Base-by-base conservation (phyloP, 2,113 vertebrate species). In the Galbula dea region DNA sequence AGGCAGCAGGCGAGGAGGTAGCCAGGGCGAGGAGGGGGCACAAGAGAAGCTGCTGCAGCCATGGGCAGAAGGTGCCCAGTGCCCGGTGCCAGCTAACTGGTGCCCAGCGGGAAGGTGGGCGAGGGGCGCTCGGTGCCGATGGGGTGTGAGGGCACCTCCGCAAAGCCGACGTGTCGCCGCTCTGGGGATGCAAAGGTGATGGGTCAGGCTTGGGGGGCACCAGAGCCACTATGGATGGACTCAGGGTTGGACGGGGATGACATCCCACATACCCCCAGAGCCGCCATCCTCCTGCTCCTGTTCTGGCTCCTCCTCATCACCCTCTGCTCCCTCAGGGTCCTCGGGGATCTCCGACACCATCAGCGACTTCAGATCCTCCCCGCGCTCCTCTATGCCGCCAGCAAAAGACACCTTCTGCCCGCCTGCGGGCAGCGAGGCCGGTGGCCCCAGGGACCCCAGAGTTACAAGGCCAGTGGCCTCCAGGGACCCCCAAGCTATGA, bases 391-490 rank as follows among this genome's bases (percentile, higher is more conserved):
- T 6, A 95, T 49, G 66, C 95, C 95, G 8, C 95, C 96, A 22
- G 95, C 96, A 9, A 96, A 97, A 57, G 96, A 97, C 5, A 95
- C 96, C 52, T 97, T 96, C 93, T 96, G 95, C 36, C 96, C 96
- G 16, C 95, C 96, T 96, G 88, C 0, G 26, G 66, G 29, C 75
- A 59, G 46, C 36, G 11, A 1, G 69, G 37, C 9, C 2, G 17
- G 77, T 15, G 90, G 30, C 34, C 61, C 59, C n/a, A 1, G 46
- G 55, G 83, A 19, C 6, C 17, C 80, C 20, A 24, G 12, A 37
- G 29, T 24, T 0, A n/a, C 32, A 11, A 34, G 57, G 57, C 59
- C 6, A 58, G 67, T 32, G 46, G 37, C 77, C 36, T n/a, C 13
- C 9, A 3, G 0, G 1, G 5, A 12, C n/a, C 65, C 71, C 49